Base-by-base conservation (phyloP, 2,888 invertebrate species). In the Chalcis sispes region DNA sequence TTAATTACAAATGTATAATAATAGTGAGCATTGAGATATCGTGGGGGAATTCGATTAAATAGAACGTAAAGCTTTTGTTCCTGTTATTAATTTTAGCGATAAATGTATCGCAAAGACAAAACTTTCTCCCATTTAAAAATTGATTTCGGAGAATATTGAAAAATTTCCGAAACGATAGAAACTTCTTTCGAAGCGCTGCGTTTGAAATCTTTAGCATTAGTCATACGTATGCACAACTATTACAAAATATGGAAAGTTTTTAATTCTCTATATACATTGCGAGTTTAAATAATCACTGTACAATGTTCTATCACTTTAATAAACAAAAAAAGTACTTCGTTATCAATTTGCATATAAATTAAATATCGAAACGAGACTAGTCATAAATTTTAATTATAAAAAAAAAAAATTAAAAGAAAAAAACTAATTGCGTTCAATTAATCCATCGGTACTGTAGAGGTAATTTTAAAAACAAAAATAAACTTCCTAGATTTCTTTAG, bases 391-490 rank as follows among this genome's bases (percentile, higher is more conserved):
- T 48, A n/a, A 29, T 54, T 54, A 48, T 20, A 66, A 59, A 42
- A 59, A 32, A 75, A 61, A 29, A 15, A 20, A 48, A 50, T 1
- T 1, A 52, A 7, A n/a, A 56, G 23, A 65, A 42, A 15, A 65
- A 65, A 20, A 65, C 20, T 8, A 65, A 65, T 8, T 48, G 27
- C 27, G 40, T 46, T 70, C 36, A 71, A 71, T 72, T 72, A 29
- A 56, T 54, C 56, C 56, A 54, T 64, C 64, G 56, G 25, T 46
- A 42, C 42, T 56, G 27, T n/a, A n/a, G 36, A 29, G 65, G 65
- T 13, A 50, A 65, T 65, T 58, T 48, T 3, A 32, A 20, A 58
- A 72, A 58, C 20, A 59, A 40, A 52, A 72, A 72, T 64, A 72
- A 65, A 20, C 52, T 50, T 52, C 42, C 46, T 64, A 62, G 65